Conservation (phyloP, 2,113 vertebrate genomes). For the Nannospalax galili region DNA sequence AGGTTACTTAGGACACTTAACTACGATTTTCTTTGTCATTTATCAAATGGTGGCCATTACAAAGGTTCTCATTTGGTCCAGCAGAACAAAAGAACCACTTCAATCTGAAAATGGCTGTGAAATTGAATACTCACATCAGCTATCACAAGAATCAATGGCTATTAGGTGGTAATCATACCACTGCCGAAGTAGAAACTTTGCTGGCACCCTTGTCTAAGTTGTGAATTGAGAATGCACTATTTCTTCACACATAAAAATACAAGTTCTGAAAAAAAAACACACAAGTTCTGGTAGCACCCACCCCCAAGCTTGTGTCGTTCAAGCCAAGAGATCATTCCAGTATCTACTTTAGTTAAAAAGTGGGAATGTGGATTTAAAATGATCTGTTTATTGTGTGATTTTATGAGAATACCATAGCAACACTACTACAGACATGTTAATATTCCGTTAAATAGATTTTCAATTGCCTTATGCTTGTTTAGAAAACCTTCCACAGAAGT, state of each 20-base stretch:
- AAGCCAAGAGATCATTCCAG: constrained; percentile 17
- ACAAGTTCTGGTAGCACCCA: neutral
- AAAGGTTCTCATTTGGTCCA: constrained; percentile 24
- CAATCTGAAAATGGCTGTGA: constrained; percentile 60
- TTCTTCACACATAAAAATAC: constrained; percentile 38
- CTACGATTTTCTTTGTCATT: constrained; percentile 42
- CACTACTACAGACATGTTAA: constrained; percentile 6
- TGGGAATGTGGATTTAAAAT: constrained; percentile 45
- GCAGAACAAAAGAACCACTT: constrained; percentile 38
- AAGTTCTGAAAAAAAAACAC: neutral
- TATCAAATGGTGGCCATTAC: neutral
- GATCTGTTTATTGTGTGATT: constrained; percentile 39
- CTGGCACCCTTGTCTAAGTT: neutral
- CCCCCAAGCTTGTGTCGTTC: neutral
- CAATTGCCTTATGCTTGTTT: constrained; percentile 35
- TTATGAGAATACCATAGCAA: constrained; percentile 57
- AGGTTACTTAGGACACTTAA: constrained; percentile 32
- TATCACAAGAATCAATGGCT: constrained; percentile 31
- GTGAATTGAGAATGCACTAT: constrained; percentile 17
- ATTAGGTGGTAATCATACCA: constrained; percentile 29
- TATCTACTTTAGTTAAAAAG: constrained; percentile 51
- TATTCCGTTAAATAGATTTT: constrained; percentile 52
- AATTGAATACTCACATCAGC: constrained; percentile 14
- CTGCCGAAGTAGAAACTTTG: constrained; percentile 16
- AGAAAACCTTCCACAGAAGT: constrained; percentile 37